Conservation (phyloP, 2,888 invertebrate species). For the Campaea margaritaria region DNA sequence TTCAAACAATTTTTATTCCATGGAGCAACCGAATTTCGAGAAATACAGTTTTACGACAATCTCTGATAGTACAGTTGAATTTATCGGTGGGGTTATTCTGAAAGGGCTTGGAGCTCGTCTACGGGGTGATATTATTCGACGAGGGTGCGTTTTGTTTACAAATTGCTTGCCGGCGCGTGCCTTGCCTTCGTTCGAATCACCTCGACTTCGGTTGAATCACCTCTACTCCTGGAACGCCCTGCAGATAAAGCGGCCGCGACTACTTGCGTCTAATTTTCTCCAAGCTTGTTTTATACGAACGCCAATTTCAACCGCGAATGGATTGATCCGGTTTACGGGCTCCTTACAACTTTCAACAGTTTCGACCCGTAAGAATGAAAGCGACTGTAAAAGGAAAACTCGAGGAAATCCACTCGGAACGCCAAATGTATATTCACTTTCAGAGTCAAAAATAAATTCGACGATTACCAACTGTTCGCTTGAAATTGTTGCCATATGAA, state of each 20-base stretch:
- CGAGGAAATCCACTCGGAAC: conserved; percentile 41
- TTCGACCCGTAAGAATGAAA: conserved; percentile 33
- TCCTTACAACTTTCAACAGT: conserved; percentile 42
- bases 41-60: conserved; percentile 63
- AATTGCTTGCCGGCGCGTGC: conserved; percentile 77
- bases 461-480: neutral
- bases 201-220: conserved; percentile 49
- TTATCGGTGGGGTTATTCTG: conserved; percentile 67
- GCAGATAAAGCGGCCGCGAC: conserved; percentile 65
- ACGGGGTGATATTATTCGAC: conserved; percentile 70
- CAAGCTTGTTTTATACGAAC: conserved; percentile 68
- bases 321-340: conserved; percentile 66
- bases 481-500: too few species aligned
- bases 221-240: conserved; percentile 39
- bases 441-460: conserved; percentile 23
- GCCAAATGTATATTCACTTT: conserved; percentile 16
- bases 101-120: conserved; percentile 64
- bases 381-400: conserved; percentile 35
- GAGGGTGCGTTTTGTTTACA: conserved; percentile 81
- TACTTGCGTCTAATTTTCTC: conserved; percentile 72
- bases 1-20: conserved; percentile 34
- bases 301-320: conserved; percentile 66
- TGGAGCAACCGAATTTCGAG: conserved; percentile 37
- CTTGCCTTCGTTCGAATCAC: conserved; percentile 60
- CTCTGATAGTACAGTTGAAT: conserved; percentile 68